Evolutionary conservation across 2,888 invertebrate species (phyloP).

Genomic region (Athalia rosae): DNA sequence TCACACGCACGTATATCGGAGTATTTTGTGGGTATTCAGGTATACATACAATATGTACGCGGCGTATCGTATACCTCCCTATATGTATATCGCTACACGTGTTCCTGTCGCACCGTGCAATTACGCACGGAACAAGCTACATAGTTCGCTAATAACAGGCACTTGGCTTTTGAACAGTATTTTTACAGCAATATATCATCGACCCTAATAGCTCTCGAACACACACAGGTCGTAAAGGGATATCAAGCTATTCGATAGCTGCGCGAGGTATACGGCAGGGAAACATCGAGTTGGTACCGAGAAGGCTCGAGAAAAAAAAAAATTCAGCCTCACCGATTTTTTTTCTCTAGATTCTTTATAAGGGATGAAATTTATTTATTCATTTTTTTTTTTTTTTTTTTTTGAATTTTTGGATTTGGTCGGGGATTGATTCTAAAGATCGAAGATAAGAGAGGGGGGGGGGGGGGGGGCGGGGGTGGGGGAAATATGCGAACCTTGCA

Average conservation of each 20-base stretch:
- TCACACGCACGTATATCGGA: neutral
- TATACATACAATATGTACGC: neutral
- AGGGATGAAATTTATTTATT: no score
- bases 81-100: neutral
- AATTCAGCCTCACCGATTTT: no score
- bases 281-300: neutral
- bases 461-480: no score
- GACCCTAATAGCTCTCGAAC: conserved; percentile 19
- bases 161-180: conserved; percentile 33
- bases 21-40: neutral
- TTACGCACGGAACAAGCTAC: conserved; percentile 36
- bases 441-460: neutral
- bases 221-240: neutral
- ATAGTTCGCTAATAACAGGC: conserved; percentile 33
- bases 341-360: no score
- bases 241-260: no score
- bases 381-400: no score
- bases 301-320: neutral
- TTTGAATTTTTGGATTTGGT: no score
- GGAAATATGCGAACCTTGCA: neutral
- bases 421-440: neutral
- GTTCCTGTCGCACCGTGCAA: conserved; percentile 21
- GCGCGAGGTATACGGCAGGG: no score
- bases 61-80: neutral
- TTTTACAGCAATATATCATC: conserved; percentile 39